Base-by-base conservation (phyloP, 2,888 invertebrate species). In the Biston betularia region DNA sequence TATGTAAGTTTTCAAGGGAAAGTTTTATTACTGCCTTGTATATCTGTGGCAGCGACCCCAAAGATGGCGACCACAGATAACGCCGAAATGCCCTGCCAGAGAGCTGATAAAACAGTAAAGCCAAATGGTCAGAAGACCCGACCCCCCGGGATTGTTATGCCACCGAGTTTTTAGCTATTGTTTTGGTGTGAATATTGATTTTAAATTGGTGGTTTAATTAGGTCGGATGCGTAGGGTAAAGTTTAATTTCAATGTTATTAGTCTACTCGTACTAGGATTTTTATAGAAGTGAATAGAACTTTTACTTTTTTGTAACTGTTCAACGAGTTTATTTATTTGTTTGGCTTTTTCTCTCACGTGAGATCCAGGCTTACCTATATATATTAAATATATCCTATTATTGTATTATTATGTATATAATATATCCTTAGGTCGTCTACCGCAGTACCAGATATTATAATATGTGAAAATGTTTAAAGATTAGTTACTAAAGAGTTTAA, bases 61-160 rank as follows among this genome's bases (percentile, higher is more conserved):
- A 80, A 86, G 93, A 92, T 92, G 87, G 82, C 83, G 79, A 81
- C 82, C 83, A 75, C 78, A 83, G 93, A 93, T 93, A 92, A 79
- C 79, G 72, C 81, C 75, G 77, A 80, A 89, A 86, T 84, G 89
- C 77, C 89, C 92, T 90, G 91, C 85, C 78, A 81, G 80, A 79
- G 74, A 72, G 72, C 87, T 85, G 92, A 92, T 92, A 92, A 91
- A 87, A 84, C 82, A 82, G 78, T 85, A 83, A 84, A 82, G 80
- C 88, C 88, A 86, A 88, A 88, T 89, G 88, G 85, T 84, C 72
- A 75, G 73, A 76, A 79, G 75, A 77, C 72, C 74, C 77, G 75
- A 65, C 67, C 73, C 68, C 65, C 60, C 68, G 69, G 71, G 65
- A 53, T 59, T 64, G 49, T 65, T 48, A 38, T 15, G 52, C 42